Conservation (phyloP, 2,888 invertebrate genomes). For the Allacma fusca region DNA sequence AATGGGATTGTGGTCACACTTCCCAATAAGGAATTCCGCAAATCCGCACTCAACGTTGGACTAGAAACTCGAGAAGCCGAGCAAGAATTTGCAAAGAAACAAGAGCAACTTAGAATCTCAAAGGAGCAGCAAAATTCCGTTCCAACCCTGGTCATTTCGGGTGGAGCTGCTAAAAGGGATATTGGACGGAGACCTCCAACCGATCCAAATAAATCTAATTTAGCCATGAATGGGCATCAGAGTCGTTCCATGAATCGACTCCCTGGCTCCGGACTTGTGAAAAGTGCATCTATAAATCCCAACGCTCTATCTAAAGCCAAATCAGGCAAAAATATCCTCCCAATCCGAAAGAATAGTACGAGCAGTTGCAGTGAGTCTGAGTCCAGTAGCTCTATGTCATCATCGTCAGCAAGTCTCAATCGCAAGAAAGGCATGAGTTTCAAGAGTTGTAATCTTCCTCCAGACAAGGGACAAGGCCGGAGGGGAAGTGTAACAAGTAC, state of each 20-base stretch:
- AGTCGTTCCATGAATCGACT: conserved; percentile 48
- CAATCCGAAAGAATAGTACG: conserved; percentile 55
- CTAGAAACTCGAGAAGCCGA: conserved; percentile 63
- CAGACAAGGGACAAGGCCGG: conserved; percentile 32
- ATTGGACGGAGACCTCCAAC: conserved; percentile 69
- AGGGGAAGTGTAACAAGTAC: conserved; percentile 55
- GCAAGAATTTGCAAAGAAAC: conserved; percentile 61
- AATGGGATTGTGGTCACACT: conserved; percentile 51
- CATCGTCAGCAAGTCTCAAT: conserved; percentile 18
- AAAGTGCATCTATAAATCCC: conserved; percentile 35
- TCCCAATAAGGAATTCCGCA: conserved; percentile 77
- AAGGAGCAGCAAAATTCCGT: conserved; percentile 67
- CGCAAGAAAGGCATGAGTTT: conserved; percentile 28
- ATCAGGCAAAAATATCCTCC: conserved; percentile 56
- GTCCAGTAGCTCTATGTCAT: conserved; percentile 50
- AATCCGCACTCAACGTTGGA: conserved; percentile 76
- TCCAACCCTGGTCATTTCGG: conserved; percentile 55
- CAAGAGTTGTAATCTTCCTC: conserved; percentile 28
- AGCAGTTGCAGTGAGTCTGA: conserved; percentile 56
- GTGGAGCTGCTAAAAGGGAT: conserved; percentile 64
- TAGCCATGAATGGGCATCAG: conserved; percentile 31
- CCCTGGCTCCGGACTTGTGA: conserved; percentile 42
- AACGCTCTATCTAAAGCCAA: conserved; percentile 49
- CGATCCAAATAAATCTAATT: conserved; percentile 58
- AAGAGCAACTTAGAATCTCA: conserved; percentile 58